Conservation (phyloP, 2,797 vertebrate species). For the Pogoniulus pusillus region DNA sequence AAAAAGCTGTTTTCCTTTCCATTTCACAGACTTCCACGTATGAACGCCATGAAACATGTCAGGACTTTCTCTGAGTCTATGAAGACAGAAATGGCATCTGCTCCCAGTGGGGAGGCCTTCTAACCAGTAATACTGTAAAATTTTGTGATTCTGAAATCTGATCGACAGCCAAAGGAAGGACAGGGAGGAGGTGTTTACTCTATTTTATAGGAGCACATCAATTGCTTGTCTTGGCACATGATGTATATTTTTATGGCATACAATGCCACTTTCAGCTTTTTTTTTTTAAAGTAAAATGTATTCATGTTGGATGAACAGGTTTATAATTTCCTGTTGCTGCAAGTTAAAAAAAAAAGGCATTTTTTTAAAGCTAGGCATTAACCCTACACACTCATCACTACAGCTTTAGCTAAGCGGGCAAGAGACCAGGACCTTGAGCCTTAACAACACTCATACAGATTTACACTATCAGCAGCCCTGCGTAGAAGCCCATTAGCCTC, state of each 20-base stretch:
- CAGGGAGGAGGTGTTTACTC: constrained; percentile 75
- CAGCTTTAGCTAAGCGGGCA: neutral
- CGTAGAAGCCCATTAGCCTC: neutral
- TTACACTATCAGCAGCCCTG: neutral
- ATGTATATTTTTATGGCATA: constrained; percentile 72
- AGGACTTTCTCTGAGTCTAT: constrained; percentile 80
- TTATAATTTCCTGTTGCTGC: constrained; percentile 48
- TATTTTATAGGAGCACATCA: constrained; percentile 73
- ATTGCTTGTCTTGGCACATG: constrained; percentile 76
- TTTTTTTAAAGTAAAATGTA: constrained; percentile 32
- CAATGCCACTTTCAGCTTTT: constrained; percentile 57
- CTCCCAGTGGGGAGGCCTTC: constrained; percentile 80
- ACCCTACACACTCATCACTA: neutral
- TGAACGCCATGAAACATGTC: constrained; percentile 85
- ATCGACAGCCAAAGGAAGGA: constrained; percentile 79
- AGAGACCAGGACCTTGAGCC: neutral
- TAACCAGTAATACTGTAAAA: constrained; percentile 79
- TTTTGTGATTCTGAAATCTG: constrained; percentile 79
- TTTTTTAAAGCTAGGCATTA: neutral
- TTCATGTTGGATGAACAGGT: constrained; percentile 55
- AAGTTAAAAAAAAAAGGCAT: neutral
- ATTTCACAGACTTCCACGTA: constrained; percentile 86
- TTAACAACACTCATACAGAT: neutral
- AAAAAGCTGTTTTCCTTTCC: constrained; percentile 88
- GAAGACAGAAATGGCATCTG: constrained; percentile 82